A percentile compares a stretch with the other conserved stretches of the same genome.
Evolutionary conservation across 2,797 vertebrate genomes (phyloP).

Genomic region (Uromys caudimaculatus): DNA sequence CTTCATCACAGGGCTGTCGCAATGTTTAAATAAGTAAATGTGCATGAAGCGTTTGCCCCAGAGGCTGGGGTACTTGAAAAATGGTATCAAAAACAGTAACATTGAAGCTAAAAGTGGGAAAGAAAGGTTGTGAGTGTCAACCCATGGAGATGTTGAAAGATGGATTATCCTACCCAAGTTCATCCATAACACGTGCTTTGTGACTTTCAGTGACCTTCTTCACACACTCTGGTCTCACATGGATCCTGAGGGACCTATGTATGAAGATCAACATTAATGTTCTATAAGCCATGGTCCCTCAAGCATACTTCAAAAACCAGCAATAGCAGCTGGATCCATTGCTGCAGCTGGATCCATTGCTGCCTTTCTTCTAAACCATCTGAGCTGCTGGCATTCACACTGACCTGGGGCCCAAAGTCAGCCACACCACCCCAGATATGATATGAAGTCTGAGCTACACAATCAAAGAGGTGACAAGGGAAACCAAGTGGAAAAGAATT

Average conservation of each 20-base stretch:
- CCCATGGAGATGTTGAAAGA: not conserved
- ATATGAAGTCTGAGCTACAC: not conserved
- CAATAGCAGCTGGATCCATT: not conserved
- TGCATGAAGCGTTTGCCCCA: not conserved
- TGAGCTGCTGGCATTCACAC: not conserved
- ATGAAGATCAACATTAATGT: not conserved
- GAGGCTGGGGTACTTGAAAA: not conserved
- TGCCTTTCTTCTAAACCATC: not conserved
- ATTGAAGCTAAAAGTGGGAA: not conserved
- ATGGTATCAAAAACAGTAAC: not conserved
- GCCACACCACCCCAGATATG: not conserved
- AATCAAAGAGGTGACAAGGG: not conserved
- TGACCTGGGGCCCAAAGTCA: not conserved
- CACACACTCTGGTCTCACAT: not conserved
- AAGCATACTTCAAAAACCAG: not conserved
- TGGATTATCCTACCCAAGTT: not conserved
- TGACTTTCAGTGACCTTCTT: not conserved
- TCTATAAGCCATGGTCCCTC: not conserved
- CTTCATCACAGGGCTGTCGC: not conserved
- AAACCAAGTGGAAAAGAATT: not conserved
- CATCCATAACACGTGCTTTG: not conserved
- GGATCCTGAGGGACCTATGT: not conserved
- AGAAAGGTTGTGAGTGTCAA: not conserved
- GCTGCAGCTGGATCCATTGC: not conserved
- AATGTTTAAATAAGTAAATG: conserved; percentile 23